Conservation (phyloP, 1,140 invertebrate species). For the Oreohelix idahoensis region DNA sequence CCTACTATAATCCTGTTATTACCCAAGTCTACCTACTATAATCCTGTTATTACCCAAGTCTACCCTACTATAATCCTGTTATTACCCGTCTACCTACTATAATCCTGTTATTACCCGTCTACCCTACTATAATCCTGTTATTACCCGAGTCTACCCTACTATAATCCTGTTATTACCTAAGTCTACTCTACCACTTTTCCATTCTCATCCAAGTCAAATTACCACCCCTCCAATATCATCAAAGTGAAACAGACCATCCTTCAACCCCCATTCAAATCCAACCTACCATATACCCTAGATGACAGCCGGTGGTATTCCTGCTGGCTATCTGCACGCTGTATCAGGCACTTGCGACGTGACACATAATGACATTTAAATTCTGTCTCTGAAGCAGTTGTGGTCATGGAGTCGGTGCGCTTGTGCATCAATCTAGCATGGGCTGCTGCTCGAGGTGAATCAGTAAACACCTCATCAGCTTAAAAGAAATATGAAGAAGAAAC, state of each 20-base stretch:
- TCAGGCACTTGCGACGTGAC: constrained; percentile 55
- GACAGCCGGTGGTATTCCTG: constrained; percentile 65
- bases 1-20: too few relatives aligned
- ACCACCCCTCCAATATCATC: not conserved
- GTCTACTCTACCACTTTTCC: not conserved
- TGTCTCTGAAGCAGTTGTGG: constrained; percentile 62
- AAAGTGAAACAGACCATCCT: not conserved
- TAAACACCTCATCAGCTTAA: constrained; percentile 55
- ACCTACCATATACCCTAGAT: constrained; percentile 60
- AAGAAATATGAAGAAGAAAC: constrained; percentile 10
- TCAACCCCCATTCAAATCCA: not conserved
- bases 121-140: too few relatives aligned
- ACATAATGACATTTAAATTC: constrained; percentile 61
- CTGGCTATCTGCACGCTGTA: constrained; percentile 63
- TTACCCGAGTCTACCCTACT: too few relatives aligned
- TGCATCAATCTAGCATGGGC: constrained; percentile 39
- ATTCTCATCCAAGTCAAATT: not conserved
- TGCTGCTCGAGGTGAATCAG: constrained; percentile 10
- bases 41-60: too few relatives aligned
- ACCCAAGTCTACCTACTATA: too few relatives aligned
- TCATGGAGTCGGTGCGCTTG: constrained; percentile 59
- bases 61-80: too few relatives aligned
- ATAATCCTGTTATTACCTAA: too few relatives aligned
- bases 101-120: too few relatives aligned
- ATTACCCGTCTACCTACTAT: too few relatives aligned